A percentile compares a stretch with the other conserved stretches of the same genome.
Evolutionary conservation across 2,888 invertebrate species (phyloP).

Genomic region (Xestoiulus laeticollis): DNA sequence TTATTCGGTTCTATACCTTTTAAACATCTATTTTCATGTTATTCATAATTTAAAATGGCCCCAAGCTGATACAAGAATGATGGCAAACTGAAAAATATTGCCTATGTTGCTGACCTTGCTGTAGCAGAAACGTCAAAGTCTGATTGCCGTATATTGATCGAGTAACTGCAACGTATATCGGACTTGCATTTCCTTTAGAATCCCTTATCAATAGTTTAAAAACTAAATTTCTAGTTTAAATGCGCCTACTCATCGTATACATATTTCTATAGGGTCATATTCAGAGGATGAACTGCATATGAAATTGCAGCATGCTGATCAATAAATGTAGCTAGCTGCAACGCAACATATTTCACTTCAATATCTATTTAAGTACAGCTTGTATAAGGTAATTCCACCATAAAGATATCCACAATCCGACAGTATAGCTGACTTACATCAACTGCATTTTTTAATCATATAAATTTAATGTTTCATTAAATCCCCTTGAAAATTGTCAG

Average conservation of each 20-base stretch:
- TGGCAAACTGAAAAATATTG: not conserved
- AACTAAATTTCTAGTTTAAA: conserved; percentile 35
- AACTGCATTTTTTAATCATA: not conserved
- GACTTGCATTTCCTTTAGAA: not conserved
- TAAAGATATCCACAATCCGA: not conserved
- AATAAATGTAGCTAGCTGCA: not conserved
- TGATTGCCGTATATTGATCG: not conserved
- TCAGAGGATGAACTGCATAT: conserved; percentile 5
- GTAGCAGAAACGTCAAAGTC: not conserved
- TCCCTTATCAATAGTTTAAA: conserved; percentile 28
- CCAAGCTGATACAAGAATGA: not conserved
- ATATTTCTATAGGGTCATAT: not conserved
- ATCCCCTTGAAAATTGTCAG: too few relatives aligned
- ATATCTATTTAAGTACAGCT: not conserved
- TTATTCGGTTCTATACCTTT: not conserved
- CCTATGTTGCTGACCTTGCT: not conserved
- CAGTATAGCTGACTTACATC: not conserved
- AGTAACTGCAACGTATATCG: not conserved
- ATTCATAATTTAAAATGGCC: not conserved
- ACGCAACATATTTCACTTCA: not conserved
- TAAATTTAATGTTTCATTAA: too few relatives aligned
- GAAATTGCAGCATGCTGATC: not conserved
- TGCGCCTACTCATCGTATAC: not conserved
- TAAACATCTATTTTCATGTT: not conserved
- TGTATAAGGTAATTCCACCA: not conserved